Percentiles rank a stretch among this genome's conserved stretches.
Conservation (phyloP, 1,140 invertebrate genomes). For the Drosophila arawakana region DNA sequence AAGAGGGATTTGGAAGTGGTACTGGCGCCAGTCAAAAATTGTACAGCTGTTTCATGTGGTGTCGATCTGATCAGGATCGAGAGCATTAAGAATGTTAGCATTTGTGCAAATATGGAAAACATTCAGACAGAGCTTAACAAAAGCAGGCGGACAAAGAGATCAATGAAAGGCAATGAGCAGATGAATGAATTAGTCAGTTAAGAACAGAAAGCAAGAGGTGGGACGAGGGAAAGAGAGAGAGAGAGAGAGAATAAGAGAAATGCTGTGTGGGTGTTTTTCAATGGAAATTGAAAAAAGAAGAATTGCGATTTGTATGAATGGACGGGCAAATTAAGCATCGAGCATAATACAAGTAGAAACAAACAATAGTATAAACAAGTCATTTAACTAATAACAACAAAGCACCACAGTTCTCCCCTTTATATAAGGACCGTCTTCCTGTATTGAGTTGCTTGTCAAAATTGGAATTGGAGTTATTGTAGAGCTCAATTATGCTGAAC, state of each 20-base stretch:
- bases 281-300: conserved; percentile 34
- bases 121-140: conserved; percentile 1
- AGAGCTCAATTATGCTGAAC: conserved; percentile 9
- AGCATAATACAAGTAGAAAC: conserved; percentile 20
- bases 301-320: conserved; percentile 59
- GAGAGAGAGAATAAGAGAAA: not conserved
- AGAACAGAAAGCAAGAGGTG: not conserved
- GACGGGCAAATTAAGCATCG: conserved; percentile 53
- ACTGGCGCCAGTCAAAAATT: conserved; percentile 21
- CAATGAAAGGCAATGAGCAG: conserved; percentile 35
- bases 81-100: conserved; percentile 12
- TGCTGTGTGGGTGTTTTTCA: conserved; percentile 40
- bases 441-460: not conserved
- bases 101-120: conserved; percentile 7
- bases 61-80: conserved; percentile 24
- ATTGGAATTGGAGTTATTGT: conserved; percentile 4
- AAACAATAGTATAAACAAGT: conserved; percentile 34
- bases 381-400: conserved; percentile 61
- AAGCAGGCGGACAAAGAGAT: conserved; percentile 30
- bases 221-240: not conserved
- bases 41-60: conserved; percentile 5
- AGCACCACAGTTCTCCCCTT: conserved; percentile 3
- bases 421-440: conserved; percentile 18
- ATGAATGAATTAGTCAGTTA: conserved; percentile 32
- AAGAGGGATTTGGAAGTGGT: too few species aligned